A percentile compares a stretch with the other conserved stretches of the same genome.
Evolutionary conservation across 2,888 invertebrate genomes (phyloP).

Genomic region (Calameuta pallipes): DNA sequence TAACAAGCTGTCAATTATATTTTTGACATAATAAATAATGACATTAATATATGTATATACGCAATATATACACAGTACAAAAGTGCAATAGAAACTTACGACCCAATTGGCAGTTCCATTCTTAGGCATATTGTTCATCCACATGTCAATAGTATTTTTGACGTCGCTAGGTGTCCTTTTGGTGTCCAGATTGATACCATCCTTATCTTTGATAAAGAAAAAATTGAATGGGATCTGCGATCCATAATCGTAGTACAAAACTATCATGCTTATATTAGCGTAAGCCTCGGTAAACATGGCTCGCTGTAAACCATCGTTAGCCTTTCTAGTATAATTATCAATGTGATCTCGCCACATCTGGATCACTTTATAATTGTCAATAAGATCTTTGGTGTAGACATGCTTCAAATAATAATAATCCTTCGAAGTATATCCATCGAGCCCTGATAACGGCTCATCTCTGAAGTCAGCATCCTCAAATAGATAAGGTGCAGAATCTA

Average conservation of each 20-base stretch:
- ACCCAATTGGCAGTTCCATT: constrained; percentile 15
- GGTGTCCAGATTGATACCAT: neutral
- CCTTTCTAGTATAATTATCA: constrained; percentile 3
- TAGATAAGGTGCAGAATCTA: constrained; percentile 9
- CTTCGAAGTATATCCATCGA: neutral
- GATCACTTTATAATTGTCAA: constrained; percentile 5
- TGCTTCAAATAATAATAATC: constrained; percentile 13
- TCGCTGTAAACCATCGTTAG: constrained; percentile 3
- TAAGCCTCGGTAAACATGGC: constrained; percentile 16
- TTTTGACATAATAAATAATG: too few species aligned
- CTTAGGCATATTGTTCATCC: constrained; percentile 16
- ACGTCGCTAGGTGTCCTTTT: neutral
- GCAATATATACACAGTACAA: too few species aligned
- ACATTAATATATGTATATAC: too few species aligned
- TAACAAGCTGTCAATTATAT: too few species aligned
- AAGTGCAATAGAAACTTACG: neutral
- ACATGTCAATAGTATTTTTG: neutral
- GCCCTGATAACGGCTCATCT: constrained; percentile 12
- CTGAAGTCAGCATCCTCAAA: neutral
- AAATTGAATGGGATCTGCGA: constrained; percentile 6
- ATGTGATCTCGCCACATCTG: constrained; percentile 16
- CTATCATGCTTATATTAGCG: constrained; percentile 7
- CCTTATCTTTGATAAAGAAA: constrained; percentile 10
- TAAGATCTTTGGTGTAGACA: constrained; percentile 12
- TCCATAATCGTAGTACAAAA: constrained; percentile 13